Evolutionary conservation across 1,140 invertebrate species (phyloP), one percentile per base, ranked within the genome.

Genomic region (Ceratina australensis): DNA sequence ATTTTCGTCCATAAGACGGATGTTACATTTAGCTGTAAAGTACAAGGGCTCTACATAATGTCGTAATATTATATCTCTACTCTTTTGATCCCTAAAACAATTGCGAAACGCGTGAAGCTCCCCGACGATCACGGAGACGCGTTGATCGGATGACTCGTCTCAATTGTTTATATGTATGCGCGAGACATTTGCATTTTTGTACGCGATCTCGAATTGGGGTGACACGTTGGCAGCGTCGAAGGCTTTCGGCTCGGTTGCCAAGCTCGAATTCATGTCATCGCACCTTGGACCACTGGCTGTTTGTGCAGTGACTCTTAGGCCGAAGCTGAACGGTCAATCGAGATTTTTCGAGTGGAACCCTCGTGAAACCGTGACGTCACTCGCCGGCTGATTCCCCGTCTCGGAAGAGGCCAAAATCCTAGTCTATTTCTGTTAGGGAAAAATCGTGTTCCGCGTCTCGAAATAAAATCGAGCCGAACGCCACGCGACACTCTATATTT

Each of bases 401-500:
- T 63, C 81, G 81, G 81, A 82, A 83, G 60, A 50, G 56, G 68
- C 20, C 42, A 59, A 65, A 54, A 66, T 57, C 47, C 33, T 49
- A 28, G 3, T 80, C 81, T 83, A 80, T 84, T 77, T 80, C 20
- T 60, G 72, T 10, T 22, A 18, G 22, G 22, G 82, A 77, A 83
- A 83, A 84, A 78, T 71, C 67, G 63, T 79, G 83, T 85, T 85
- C 82, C 83, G 83, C n/a, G 79, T 84, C 83, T 78, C 61, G 74
- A 85, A 84, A 85, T 85, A 85, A 85, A 84, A 65, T 22, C 61
- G 79, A 75, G 74, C 74, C 61, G 75, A 68, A 57, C 56, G 67
- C 20, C 56, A 64, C 24, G 80, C 61, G 78, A 80, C 65, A 33
- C n/a, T 72, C 59, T 76, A 77, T 77, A 42, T 63, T 80, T 52